Conservation (phyloP, 2,888 invertebrate species). For the Rhabditoides inermis region DNA sequence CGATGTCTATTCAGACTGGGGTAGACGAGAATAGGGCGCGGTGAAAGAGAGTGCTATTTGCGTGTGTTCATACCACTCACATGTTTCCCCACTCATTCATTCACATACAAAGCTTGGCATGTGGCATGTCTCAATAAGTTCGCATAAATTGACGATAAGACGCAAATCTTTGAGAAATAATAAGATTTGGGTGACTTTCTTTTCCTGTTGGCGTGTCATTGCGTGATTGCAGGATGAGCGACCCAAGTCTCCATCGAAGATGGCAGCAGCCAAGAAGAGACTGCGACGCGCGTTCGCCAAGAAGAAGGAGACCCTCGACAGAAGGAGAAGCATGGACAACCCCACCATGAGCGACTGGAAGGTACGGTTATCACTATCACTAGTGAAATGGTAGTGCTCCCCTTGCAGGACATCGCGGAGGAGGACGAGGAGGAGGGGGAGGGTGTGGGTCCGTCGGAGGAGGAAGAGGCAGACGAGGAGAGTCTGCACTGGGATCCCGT, state of each 20-base stretch:
- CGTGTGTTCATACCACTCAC: too few species aligned
- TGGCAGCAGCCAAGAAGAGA: slow-evolving; percentile 37
- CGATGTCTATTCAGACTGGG: too few species aligned
- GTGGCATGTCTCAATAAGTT: too few species aligned
- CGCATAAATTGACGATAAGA: too few species aligned
- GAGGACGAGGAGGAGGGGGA: slow-evolving; percentile 12
- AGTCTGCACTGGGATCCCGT: slow-evolving; percentile 48
- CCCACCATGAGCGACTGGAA: slow-evolving; percentile 41
- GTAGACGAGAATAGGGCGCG: too few species aligned
- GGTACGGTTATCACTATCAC: slow-evolving; percentile 5
- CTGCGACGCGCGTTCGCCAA: slow-evolving; percentile 29
- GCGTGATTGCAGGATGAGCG: slow-evolving; percentile 7
- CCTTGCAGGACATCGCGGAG: slow-evolving; percentile 6
- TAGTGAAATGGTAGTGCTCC: not conserved
- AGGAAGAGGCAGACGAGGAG: slow-evolving; percentile 29
- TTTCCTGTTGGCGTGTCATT: not conserved
- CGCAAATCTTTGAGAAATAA: not conserved
- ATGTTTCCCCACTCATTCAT: too few species aligned
- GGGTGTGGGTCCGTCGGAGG: slow-evolving; percentile 19
- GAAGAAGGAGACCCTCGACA: slow-evolving; percentile 7
- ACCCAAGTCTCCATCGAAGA: slow-evolving; percentile 32
- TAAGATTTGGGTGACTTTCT: not conserved
- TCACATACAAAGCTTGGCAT: too few species aligned
- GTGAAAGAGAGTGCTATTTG: too few species aligned
- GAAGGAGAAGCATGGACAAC: slow-evolving; percentile 14